These are phyloP conservation scores for Buphagus erythrorhynchus DNA, from an alignment of 2,797 vertebrate genomes.

Conservation along the genomic window DNA sequence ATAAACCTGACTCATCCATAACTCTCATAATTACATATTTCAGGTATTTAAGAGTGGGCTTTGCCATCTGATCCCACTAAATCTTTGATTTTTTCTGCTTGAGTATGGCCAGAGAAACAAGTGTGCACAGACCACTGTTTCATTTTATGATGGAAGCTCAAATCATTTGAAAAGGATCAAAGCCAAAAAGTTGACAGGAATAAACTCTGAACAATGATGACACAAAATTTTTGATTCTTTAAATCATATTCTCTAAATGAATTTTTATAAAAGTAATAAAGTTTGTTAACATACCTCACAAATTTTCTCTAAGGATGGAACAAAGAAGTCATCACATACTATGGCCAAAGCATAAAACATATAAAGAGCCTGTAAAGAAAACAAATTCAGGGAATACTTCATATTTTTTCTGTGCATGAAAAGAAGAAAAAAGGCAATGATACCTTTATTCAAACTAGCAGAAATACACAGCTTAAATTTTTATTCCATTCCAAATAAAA, in stretches of 20 bases:
- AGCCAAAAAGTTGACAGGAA: neutral
- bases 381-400: neutral
- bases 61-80: neutral
- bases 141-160: neutral
- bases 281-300: constrained; percentile 86
- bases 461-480: neutral
- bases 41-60: neutral
- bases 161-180: neutral
- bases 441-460: neutral
- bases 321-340: constrained; percentile 97
- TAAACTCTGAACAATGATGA: neutral
- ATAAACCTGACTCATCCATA: neutral
- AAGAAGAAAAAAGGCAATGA: neutral
- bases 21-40: neutral
- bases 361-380: constrained; percentile 87
- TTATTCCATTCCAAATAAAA: neutral
- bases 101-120: neutral
- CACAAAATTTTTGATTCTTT: neutral
- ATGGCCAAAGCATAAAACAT: constrained; percentile 99
- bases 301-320: constrained; percentile 96
- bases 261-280: neutral
- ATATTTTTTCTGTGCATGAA: neutral
- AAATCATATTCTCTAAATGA: neutral
- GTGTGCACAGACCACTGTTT: neutral
- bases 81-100: neutral